Base-by-base conservation (phyloP, 2,888 invertebrate species). In the Pseudolycoriella hygida region DNA sequence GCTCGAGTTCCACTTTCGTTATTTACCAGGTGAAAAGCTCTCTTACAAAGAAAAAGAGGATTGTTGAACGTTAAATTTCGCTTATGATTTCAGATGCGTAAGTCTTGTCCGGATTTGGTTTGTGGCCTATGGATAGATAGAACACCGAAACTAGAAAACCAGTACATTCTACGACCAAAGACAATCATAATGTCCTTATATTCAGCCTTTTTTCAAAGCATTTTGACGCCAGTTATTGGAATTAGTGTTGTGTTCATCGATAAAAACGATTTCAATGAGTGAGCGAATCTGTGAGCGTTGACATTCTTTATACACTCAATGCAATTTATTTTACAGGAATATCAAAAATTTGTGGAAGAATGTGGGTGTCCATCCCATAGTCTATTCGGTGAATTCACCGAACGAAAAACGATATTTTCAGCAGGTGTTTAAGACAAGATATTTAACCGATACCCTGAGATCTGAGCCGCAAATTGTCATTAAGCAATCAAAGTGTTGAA, bases 381-480 rank as follows among this genome's bases (percentile, higher is more conserved):
- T 64, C 11, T 65, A 65, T 46, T 62, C 61, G 53, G 63, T 66
- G 2, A 66, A 66, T 54, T 66, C 63, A 44, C 65, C 65, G 42
- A 66, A 64, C 53, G 65, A 66, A 53, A 66, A 66, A 50, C 62
- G 64, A 17, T 66, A 66, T 52, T 66, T 64, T 52, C 65, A 65
- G 51, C 62, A 62, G 50, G 61, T 62, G 4, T 61, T 65, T 58
- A 64, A 65, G 53, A 62, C 62, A 19, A 64, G 64, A 54, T 66
- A 66, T 56, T 53, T 66, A 47, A 66, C 65, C 11, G 63, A 64
- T 52, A 64, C 65, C 12, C 50, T 66, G 50, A 58, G 65, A 44
- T 64, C 65, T 40, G 65, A 66, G 49, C 65, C 65, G 18, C 63
- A 64, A 55, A 52, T 65, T 14, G 43, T 48, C 38, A 40, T 48